A percentile compares a stretch with the other conserved stretches of the same genome.
These are phyloP conservation scores for Ypsolopha sequella DNA, from an alignment of 2,888 invertebrate species.

Conservation along the genomic window DNA sequence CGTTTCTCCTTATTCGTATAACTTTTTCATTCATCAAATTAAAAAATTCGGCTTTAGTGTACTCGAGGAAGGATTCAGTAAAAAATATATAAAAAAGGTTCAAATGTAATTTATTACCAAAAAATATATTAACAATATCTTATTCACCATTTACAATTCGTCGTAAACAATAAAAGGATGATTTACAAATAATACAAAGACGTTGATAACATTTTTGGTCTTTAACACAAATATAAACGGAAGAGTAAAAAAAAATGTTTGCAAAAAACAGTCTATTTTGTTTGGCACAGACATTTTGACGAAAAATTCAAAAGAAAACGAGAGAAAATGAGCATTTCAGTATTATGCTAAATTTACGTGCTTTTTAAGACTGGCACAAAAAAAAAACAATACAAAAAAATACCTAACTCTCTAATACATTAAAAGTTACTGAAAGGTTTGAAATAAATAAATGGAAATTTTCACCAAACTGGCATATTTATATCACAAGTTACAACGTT, in stretches of 20 bases:
- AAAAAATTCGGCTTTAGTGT: too few species aligned
- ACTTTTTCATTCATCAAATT: conserved; percentile 4
- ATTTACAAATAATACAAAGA: background rate
- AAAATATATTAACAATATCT: conserved; percentile 1
- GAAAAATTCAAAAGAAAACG: too few species aligned
- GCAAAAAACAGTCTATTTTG: background rate
- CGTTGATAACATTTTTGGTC: background rate
- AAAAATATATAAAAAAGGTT: too few species aligned
- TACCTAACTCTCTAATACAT: background rate
- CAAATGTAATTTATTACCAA: background rate
- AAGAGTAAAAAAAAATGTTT: too few species aligned
- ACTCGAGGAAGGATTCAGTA: too few species aligned
- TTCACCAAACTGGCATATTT: too few species aligned
- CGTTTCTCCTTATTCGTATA: too few species aligned
- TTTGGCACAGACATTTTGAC: background rate
- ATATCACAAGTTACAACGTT: too few species aligned
- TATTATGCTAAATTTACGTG: background rate
- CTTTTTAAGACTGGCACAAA: background rate
- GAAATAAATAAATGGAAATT: too few species aligned
- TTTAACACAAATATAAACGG: too few species aligned
- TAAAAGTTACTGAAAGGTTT: background rate
- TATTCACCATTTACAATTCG: background rate
- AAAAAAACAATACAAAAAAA: background rate
- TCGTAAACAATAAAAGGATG: background rate
- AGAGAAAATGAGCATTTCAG: background rate